A percentile compares a stretch with the other conserved stretches of the same genome.
Conservation (phyloP, 2,888 invertebrate species). For the Tinea trinotella region DNA sequence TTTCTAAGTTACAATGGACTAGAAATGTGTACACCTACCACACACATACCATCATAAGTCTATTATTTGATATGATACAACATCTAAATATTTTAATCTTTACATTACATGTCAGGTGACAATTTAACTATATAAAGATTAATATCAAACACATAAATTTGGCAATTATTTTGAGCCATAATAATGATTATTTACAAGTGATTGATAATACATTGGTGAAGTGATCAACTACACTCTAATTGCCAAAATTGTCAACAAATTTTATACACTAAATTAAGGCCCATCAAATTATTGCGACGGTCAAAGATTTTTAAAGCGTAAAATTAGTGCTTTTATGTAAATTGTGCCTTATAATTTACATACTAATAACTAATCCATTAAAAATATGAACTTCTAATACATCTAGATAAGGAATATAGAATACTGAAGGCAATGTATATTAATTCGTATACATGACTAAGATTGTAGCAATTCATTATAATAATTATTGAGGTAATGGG, state of each 20-base stretch:
- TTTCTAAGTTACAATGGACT: background rate
- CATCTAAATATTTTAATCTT: background rate
- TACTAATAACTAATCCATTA: background rate
- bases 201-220: too few species aligned
- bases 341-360: too few species aligned
- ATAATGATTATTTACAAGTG: background rate
- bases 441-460: conserved; percentile 2
- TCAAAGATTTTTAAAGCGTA: too few species aligned
- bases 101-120: too few species aligned
- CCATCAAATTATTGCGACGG: too few species aligned
- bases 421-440: background rate
- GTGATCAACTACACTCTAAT: background rate
- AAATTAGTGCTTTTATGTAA: background rate
- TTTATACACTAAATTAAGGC: too few species aligned
- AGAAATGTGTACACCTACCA: background rate
- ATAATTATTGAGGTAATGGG: conserved; percentile 9
- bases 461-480: conserved; percentile 11
- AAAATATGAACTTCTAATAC: background rate
- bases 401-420: background rate
- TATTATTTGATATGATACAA: background rate
- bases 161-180: conserved; percentile 60
- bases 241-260: background rate
- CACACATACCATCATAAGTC: background rate
- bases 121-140: too few species aligned
- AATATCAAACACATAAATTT: conserved; percentile 41